These are phyloP conservation scores for Mastomys coucha DNA, from an alignment of 2,113 vertebrate species.

Conservation along the genomic window DNA sequence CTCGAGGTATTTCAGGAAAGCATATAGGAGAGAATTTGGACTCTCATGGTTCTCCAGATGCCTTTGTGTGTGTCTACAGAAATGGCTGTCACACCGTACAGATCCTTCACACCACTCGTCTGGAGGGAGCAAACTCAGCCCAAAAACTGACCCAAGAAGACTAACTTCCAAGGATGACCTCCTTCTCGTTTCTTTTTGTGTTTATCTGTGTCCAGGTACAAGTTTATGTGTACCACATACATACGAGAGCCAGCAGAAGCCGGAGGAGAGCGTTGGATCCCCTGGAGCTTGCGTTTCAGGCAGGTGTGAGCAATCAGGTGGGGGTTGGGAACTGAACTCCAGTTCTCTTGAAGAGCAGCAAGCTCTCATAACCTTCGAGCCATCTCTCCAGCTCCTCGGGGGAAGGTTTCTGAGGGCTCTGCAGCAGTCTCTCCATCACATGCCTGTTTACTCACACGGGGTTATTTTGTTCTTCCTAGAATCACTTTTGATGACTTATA, in stretches of 20 bases:
- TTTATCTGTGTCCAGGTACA: background rate
- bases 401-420: background rate
- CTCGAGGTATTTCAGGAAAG: background rate
- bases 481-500: constrained; percentile 7
- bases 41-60: background rate
- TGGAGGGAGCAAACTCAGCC: background rate
- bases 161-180: background rate
- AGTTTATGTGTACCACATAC: background rate
- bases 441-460: background rate
- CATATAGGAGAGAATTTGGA: background rate
- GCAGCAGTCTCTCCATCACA: background rate
- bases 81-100: background rate
- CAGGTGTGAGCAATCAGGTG: background rate
- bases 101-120: background rate
- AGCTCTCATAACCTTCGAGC: background rate
- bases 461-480: constrained; percentile 32
- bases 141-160: background rate
- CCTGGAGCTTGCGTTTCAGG: background rate
- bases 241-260: background rate
- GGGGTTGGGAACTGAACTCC: background rate
- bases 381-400: background rate
- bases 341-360: background rate
- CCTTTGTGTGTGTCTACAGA: background rate
- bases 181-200: background rate
- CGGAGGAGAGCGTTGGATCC: background rate